Evolutionary conservation across 2,113 vertebrate genomes (phyloP), one percentile per base, ranked within the genome.

Genomic region (Hydropotes inermis): DNA sequence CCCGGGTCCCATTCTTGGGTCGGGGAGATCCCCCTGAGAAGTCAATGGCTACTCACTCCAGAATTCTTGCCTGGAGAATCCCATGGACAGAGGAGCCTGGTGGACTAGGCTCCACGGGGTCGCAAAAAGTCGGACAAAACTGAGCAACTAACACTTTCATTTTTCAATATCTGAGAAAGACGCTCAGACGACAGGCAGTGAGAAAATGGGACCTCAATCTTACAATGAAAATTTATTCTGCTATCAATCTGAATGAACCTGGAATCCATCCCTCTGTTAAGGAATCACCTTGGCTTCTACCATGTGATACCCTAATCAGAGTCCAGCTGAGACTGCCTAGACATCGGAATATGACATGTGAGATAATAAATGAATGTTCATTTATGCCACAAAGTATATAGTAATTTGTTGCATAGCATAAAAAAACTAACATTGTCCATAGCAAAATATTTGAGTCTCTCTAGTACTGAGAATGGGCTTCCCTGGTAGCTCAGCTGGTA

Each of bases 21-120:
- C 4, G 0, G n/a, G n/a, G 23, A 36, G 9, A 36, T 36, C 5
- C n/a, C 67, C n/a, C 5, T 0, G 0, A 70, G 67, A 70, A 39
- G n/a, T 12, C 12, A 23, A 23, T 23, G 67, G 19, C 67, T 39
- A 70, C 19, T 39, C n/a, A 39, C 19, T 70, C 67, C 19, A 39
- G n/a, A 39, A 12, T 70, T 70, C n/a, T 70, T 70, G 19, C 19
- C 67, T 70, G 67, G 19, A 70, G 67, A 70, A 70, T 23, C 19
- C 19, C 19, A 39, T 23, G 19, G n/a, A 70, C 10, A 23, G n/a
- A 23, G n/a, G n/a, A 23, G n/a, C 10, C 67, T 70, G n/a, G 67
- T 70, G n/a, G n/a, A 19, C 4, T 23, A 21, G 19, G 19, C n/a
- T 36, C n/a, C n/a, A 70, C 3, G 64, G 19, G 9, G n/a, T 70